A percentile compares a stretch with the other conserved stretches of the same genome.
These are phyloP conservation scores for Megastigmus dorsalis DNA, from an alignment of 2,888 invertebrate genomes.

Conservation along the genomic window DNA sequence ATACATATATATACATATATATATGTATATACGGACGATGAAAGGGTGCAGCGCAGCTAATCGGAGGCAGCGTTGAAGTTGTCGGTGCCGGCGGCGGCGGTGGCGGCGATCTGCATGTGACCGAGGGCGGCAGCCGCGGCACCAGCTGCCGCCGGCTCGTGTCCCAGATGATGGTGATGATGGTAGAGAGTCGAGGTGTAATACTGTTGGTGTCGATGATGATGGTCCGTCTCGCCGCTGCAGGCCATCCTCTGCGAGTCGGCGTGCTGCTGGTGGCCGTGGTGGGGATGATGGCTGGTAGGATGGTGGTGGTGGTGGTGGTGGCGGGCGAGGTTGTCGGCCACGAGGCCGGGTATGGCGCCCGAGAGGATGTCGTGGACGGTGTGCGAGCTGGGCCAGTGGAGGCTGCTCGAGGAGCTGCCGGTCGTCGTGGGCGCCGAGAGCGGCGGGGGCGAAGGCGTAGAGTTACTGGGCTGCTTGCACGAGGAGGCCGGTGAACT, in stretches of 20 bases:
- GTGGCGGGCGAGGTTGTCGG: slow-evolving; percentile 60
- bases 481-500: slow-evolving; percentile 48
- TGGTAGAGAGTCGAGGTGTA: slow-evolving; percentile 71
- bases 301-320: slow-evolving; percentile 57
- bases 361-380: slow-evolving; percentile 71
- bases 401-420: slow-evolving; percentile 57
- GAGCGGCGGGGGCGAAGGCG: slow-evolving; percentile 65
- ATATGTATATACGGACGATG: too few species aligned
- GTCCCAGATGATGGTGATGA: slow-evolving; percentile 69
- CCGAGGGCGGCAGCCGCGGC: slow-evolving; percentile 56
- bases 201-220: slow-evolving; percentile 72
- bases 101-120: too few species aligned
- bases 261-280: slow-evolving; percentile 35
- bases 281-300: slow-evolving; percentile 39
- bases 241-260: slow-evolving; percentile 58
- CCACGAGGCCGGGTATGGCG: slow-evolving; percentile 61
- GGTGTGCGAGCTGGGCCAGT: slow-evolving; percentile 72
- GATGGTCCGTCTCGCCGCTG: slow-evolving; percentile 56
- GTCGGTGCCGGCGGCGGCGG: slow-evolving; percentile 48
- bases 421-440: slow-evolving; percentile 75
- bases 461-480: slow-evolving; percentile 55
- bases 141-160: slow-evolving; percentile 58
- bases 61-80: slow-evolving; percentile 48
- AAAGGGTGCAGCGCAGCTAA: neutral
- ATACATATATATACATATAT: too few species aligned